These are phyloP conservation scores for Maconellicoccus hirsutus DNA, from an alignment of 1,140 invertebrate genomes.

Conservation along the genomic window DNA sequence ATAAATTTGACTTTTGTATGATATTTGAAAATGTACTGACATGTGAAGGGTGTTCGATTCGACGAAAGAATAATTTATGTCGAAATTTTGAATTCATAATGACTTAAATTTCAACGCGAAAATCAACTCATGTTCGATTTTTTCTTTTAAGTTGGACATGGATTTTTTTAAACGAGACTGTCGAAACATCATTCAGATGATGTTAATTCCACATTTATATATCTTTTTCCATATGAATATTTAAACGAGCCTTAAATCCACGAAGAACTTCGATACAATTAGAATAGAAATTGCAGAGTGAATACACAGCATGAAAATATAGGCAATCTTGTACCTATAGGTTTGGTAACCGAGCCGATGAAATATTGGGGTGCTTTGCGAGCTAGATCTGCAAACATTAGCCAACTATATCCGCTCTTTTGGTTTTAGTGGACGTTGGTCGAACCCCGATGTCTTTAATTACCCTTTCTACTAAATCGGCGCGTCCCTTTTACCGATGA, in stretches of 20 bases:
- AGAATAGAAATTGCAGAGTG: not conserved
- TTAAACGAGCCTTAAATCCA: no score
- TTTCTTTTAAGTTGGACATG: no score
- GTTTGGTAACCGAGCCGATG: not conserved
- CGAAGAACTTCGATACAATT: no score
- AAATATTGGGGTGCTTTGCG: conserved; percentile 19
- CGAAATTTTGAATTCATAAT: not conserved
- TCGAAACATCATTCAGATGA: no score
- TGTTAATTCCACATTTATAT: no score
- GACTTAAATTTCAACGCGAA: no score
- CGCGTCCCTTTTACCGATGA: not conserved
- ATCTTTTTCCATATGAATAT: no score
- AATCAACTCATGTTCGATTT: no score
- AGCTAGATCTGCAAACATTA: not conserved
- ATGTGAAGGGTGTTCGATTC: not conserved
- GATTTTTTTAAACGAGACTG: no score
- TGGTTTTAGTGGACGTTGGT: not conserved
- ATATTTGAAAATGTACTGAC: not conserved
- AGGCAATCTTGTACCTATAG: not conserved
- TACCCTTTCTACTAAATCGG: not conserved
- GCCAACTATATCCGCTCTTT: conserved; percentile 11
- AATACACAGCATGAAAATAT: not conserved
- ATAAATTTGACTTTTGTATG: conserved; percentile 5
- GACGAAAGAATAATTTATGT: not conserved
- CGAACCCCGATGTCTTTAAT: conserved; percentile 13